Evolutionary conservation across 1,140 invertebrate species (phyloP).

Genomic region (Calephelis nemesis): DNA sequence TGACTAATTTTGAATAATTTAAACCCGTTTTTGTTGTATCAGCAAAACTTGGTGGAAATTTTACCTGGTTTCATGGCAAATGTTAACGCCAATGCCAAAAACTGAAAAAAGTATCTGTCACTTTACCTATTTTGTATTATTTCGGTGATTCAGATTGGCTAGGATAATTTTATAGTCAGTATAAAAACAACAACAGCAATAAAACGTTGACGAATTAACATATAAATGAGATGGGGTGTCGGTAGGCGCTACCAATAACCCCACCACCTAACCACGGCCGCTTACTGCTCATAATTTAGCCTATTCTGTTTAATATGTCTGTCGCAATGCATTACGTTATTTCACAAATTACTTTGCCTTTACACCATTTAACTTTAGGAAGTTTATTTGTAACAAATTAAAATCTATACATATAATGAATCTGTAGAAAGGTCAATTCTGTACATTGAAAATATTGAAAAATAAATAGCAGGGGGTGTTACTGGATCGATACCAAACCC

Average conservation of each 20-base stretch:
- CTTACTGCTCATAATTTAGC: conserved; percentile 3
- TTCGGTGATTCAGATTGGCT: neutral
- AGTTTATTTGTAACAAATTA: no score
- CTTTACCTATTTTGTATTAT: neutral
- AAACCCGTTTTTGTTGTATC: no score
- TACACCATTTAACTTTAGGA: no score
- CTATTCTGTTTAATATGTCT: neutral
- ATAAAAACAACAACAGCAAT: conserved; percentile 14
- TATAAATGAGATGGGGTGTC: conserved; percentile 7
- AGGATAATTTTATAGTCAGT: neutral
- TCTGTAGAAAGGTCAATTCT: no score
- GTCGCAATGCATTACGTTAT: neutral
- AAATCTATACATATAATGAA: no score
- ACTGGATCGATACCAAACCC: no score
- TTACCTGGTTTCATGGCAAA: no score
- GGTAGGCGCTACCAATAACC: conserved; percentile 7
- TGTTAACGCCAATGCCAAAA: no score
- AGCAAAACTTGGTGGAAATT: no score
- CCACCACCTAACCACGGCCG: neutral
- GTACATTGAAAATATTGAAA: no score
- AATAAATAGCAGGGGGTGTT: no score
- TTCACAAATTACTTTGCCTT: neutral
- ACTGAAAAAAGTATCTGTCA: neutral
- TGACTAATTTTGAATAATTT: no score
- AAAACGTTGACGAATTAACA: conserved; percentile 14